These are phyloP conservation scores for Desoria tigrina DNA, from an alignment of 2,888 invertebrate genomes.

Conservation along the genomic window DNA sequence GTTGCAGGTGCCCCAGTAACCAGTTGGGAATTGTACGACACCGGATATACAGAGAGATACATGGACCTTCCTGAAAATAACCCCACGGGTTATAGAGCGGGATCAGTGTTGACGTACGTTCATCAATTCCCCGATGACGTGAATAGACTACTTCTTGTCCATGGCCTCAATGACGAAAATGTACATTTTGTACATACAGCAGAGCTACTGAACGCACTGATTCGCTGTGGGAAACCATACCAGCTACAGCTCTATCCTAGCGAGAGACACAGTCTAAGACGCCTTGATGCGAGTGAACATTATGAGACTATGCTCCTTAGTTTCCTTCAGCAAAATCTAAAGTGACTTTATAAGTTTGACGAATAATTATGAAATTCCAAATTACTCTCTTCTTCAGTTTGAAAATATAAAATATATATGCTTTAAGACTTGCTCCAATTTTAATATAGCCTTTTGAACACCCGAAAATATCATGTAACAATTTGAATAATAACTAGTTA, in stretches of 20 bases:
- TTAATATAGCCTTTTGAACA: too few species aligned
- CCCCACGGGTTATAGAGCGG: constrained; percentile 75
- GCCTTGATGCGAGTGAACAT: constrained; percentile 91
- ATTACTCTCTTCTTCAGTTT: too few species aligned
- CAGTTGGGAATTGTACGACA: constrained; percentile 96
- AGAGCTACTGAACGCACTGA: constrained; percentile 82
- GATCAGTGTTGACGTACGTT: constrained; percentile 81
- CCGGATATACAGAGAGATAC: constrained; percentile 97
- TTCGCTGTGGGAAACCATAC: constrained; percentile 94
- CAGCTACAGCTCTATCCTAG: constrained; percentile 87
- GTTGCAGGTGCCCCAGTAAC: constrained; percentile 98
- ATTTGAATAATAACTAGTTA: too few species aligned
- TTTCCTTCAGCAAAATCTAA: constrained; percentile 78
- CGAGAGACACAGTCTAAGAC: constrained; percentile 92
- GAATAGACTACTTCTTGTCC: constrained; percentile 81
- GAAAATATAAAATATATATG: too few species aligned
- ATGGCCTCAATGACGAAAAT: constrained; percentile 97
- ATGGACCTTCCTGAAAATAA: constrained; percentile 84
- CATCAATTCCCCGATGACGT: constrained; percentile 89
- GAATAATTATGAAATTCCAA: too few species aligned
- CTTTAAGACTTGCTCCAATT: too few species aligned
- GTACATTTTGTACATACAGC: constrained; percentile 97
- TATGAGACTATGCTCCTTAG: constrained; percentile 92
- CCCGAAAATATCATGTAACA: too few species aligned
- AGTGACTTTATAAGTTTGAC: too few species aligned